A percentile compares a stretch with the other conserved stretches of the same genome.
phyloP scores from a whole-genome alignment of 2,888 invertebrate genomes.

The Diaphora mendica region DNA sequence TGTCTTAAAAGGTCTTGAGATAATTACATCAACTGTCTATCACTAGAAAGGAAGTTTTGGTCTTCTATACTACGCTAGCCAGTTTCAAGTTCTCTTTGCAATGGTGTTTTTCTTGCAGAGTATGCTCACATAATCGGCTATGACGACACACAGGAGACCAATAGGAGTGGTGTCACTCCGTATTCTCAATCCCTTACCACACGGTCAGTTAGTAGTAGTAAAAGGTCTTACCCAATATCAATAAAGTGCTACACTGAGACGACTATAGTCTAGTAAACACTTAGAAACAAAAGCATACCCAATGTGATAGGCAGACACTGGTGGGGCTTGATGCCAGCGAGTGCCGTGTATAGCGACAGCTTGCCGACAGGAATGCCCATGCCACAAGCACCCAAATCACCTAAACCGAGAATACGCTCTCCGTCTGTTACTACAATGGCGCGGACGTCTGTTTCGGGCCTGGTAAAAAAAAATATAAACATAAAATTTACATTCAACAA shows the following conservation, averaged over 20 bases:
- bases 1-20: not conserved
- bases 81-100: too few relatives aligned
- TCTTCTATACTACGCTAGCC: too few relatives aligned
- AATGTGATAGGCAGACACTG: conserved; percentile 97
- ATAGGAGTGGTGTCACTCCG: too few relatives aligned
- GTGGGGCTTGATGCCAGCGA: conserved; percentile 98
- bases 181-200: too few relatives aligned
- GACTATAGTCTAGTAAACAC: not conserved
- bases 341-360: conserved; percentile 97
- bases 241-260: not conserved
- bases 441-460: conserved; percentile 94
- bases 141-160: too few relatives aligned
- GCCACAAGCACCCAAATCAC: conserved; percentile 98
- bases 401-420: conserved; percentile 98
- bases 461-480: conserved; percentile 56
- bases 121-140: too few relatives aligned
- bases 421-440: conserved; percentile 99
- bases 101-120: too few relatives aligned
- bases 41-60: too few relatives aligned
- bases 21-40: too few relatives aligned
- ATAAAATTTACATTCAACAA: not conserved
- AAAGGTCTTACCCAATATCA: not conserved
- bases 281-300: conserved; percentile 78
- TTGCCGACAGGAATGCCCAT: conserved; percentile 99
- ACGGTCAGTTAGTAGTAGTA: too few relatives aligned